Percentiles rank a stretch among this genome's conserved stretches.
Conservation (phyloP, 2,113 vertebrate species). For the Psophia crepitans region DNA sequence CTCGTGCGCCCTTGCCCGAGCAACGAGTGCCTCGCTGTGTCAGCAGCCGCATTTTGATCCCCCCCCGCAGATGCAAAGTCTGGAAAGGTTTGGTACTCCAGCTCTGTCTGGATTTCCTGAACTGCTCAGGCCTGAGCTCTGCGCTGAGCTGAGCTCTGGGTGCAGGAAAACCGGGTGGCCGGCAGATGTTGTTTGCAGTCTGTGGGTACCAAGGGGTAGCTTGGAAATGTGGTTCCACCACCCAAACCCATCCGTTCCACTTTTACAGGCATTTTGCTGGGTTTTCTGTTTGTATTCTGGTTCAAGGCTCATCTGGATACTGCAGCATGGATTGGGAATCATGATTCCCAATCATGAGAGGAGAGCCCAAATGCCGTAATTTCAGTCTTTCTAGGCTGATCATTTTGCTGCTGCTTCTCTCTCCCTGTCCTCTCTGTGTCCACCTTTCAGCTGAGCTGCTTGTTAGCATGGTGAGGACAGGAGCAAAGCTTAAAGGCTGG, state of each 20-base stretch:
- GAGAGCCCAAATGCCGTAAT: not conserved
- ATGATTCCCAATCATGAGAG: no score
- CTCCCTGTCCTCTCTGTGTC: not conserved
- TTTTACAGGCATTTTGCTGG: not conserved
- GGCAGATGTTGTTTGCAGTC: not conserved
- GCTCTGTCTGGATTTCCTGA: not conserved
- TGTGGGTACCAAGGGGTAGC: rapidly evolving
- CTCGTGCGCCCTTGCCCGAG: not conserved
- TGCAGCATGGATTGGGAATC: not conserved
- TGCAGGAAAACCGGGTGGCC: not conserved
- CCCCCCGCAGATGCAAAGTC: not conserved
- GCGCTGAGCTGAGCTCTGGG: not conserved
- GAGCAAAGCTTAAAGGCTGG: not conserved
- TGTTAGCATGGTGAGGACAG: not conserved
- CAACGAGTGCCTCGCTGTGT: not conserved
- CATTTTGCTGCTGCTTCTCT: not conserved
- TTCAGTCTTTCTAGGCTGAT: not conserved
- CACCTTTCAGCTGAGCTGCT: not conserved
- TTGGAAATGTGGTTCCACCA: not conserved
- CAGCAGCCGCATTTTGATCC: not conserved
- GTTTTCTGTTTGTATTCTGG: not conserved
- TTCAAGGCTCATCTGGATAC: not conserved
- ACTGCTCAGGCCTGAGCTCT: not conserved
- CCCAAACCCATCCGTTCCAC: not conserved
- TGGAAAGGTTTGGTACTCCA: not conserved